Conservation (phyloP, 2,113 vertebrate species). For the Oreochromis niloticus region DNA sequence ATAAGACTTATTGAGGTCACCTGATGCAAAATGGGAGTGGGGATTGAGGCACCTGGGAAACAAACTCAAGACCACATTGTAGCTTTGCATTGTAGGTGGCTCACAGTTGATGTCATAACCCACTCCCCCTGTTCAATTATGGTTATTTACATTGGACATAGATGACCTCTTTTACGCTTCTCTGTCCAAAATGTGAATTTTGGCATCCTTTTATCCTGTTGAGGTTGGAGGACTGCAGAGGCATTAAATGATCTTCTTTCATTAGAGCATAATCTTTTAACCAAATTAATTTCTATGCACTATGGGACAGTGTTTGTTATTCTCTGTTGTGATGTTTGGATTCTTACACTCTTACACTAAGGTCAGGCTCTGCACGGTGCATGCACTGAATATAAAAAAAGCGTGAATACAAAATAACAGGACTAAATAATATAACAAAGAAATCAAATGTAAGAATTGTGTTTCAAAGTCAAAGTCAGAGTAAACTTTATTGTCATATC, state of each 20-base stretch:
- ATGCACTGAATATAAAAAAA: neutral
- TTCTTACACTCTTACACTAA: neutral
- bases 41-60: neutral
- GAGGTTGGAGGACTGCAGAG: neutral
- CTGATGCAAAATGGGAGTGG: neutral
- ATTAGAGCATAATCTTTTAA: neutral
- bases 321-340: neutral
- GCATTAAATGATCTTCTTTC: neutral
- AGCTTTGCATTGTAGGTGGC: neutral
- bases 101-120: neutral
- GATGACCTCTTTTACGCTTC: neutral
- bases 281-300: neutral
- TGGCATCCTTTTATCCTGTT: neutral
- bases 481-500: neutral
- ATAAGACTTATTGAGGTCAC: neutral
- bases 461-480: neutral
- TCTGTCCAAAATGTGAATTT: neutral
- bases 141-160: neutral
- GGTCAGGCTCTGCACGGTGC: neutral
- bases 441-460: neutral
- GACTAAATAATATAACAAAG: neutral
- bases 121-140: neutral
- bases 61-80: neutral
- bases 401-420: neutral
- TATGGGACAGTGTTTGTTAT: neutral